A percentile compares a stretch with the other conserved stretches of the same genome.
These are phyloP conservation scores for Lasioglossum morio DNA, from an alignment of 2,888 invertebrate genomes.

Conservation along the genomic window DNA sequence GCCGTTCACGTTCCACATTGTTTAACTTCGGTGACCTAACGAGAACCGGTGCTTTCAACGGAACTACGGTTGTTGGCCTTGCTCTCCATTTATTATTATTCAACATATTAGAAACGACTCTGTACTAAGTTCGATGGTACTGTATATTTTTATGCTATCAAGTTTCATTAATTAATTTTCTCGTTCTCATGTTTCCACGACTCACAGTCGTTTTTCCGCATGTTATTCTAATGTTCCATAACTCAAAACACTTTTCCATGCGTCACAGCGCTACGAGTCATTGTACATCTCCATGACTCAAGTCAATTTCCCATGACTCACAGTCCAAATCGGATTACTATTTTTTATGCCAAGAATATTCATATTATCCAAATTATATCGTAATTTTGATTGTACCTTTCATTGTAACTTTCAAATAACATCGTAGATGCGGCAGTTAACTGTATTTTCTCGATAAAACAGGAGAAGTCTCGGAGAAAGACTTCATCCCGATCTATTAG, in stretches of 20 bases:
- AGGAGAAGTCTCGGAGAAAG: not conserved
- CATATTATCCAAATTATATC: not conserved
- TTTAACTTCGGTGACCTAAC: too few relatives aligned
- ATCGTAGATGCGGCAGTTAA: not conserved
- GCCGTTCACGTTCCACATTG: too few relatives aligned
- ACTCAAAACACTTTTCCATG: too few relatives aligned
- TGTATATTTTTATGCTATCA: not conserved
- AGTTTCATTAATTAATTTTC: not conserved
- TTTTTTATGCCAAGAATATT: not conserved
- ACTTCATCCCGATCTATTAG: not conserved
- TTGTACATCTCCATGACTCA: too few relatives aligned
- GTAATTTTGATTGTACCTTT: not conserved
- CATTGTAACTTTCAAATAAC: not conserved
- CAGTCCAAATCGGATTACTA: not conserved
- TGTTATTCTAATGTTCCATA: too few relatives aligned
- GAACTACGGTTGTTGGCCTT: too few relatives aligned
- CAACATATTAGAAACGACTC: not conserved
- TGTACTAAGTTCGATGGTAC: not conserved
- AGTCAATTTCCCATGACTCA: too few relatives aligned
- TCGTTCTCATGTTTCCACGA: not conserved
- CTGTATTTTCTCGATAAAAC: not conserved
- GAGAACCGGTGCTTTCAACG: too few relatives aligned
- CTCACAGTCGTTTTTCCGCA: too few relatives aligned
- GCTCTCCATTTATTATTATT: not conserved
- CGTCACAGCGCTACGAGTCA: too few relatives aligned